phyloP scores from a whole-genome alignment of 1,140 invertebrate species.

The Cotesia vestalis region DNA sequence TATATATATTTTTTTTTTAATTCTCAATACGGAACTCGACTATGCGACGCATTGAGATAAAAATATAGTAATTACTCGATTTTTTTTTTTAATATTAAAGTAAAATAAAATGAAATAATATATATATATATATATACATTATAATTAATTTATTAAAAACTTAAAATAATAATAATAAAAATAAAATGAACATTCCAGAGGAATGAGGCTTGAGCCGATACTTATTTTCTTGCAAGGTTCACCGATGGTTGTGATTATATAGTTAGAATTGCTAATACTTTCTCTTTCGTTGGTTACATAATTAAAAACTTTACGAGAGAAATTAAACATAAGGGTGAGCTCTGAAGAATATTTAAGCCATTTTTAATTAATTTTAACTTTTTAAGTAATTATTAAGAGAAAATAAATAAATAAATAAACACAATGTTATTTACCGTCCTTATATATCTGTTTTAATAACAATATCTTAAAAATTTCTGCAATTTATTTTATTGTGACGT shows the following conservation, averaged over 20 bases:
- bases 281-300: constrained; percentile 23
- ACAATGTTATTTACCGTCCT: not conserved
- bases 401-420: not conserved
- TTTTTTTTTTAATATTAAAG: not conserved
- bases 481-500: too few relatives aligned
- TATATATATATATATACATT: not conserved
- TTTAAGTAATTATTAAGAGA: not conserved
- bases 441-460: not conserved
- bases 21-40: constrained; percentile 30
- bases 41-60: constrained; percentile 26
- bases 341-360: not conserved
- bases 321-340: constrained; percentile 5
- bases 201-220: constrained; percentile 21
- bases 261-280: constrained; percentile 34
- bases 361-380: not conserved
- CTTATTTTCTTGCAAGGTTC: constrained; percentile 30
- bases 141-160: constrained; percentile 8
- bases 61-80: constrained; percentile 2
- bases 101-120: not conserved
- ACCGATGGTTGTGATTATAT: constrained; percentile 38
- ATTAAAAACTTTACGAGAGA: constrained; percentile 27
- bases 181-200: constrained; percentile 20
- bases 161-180: not conserved
- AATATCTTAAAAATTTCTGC: not conserved
- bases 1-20: not conserved